These are phyloP conservation scores for Verasper variegatus DNA, from an alignment of 2,113 vertebrate species.

Conservation along the genomic window DNA sequence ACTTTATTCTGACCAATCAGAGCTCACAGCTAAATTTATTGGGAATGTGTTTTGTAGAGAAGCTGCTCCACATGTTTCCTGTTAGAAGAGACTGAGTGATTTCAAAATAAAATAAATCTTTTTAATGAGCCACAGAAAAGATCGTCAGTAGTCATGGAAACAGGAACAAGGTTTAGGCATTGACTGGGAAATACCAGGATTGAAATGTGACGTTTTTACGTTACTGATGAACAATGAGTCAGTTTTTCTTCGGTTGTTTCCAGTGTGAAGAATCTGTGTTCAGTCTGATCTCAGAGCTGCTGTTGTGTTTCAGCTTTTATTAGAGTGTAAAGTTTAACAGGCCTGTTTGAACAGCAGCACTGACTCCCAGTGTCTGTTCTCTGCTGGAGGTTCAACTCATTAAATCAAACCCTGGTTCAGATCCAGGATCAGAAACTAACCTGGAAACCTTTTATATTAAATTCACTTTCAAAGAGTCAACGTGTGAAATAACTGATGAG, in stretches of 20 bases:
- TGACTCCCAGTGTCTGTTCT: slow-evolving; percentile 50
- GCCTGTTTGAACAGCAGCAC: slow-evolving; percentile 28
- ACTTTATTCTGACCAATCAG: too few relatives aligned
- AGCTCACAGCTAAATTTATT: too few relatives aligned
- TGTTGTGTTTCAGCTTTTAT: slow-evolving; percentile 31
- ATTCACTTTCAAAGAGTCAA: too few relatives aligned
- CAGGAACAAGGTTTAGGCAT: background rate
- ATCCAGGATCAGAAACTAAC: background rate
- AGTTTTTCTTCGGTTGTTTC: background rate
- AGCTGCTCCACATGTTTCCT: background rate
- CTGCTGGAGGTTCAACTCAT: slow-evolving; percentile 46
- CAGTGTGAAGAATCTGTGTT: background rate
- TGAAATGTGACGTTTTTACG: background rate
- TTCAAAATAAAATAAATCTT: background rate
- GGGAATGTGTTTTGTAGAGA: background rate
- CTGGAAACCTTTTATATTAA: slow-evolving; percentile 19
- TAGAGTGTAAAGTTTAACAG: slow-evolving; percentile 33
- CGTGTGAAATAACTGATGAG: too few relatives aligned
- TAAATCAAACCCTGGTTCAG: slow-evolving; percentile 13
- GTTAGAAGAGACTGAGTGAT: background rate
- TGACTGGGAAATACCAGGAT: background rate
- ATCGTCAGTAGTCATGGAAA: too few relatives aligned
- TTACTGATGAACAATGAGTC: background rate
- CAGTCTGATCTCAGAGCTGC: background rate
- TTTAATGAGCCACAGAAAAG: too few relatives aligned